These are phyloP conservation scores for Cricetomys ansorgei DNA, from an alignment of 2,113 vertebrate genomes.

Conservation along the genomic window DNA sequence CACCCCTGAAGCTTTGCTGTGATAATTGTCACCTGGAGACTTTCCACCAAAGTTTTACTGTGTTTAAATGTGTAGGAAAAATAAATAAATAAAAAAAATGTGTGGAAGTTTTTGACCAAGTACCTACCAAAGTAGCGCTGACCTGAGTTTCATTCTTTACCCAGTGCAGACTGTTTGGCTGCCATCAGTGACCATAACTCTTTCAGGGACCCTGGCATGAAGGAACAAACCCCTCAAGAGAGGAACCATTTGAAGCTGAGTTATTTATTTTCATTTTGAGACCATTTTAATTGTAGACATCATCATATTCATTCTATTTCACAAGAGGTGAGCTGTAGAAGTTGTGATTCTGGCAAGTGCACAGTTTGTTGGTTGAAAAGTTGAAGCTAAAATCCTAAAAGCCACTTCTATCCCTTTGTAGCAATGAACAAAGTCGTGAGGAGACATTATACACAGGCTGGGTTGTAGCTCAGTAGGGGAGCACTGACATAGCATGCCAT, in stretches of 20 bases:
- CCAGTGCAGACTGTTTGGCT: not conserved
- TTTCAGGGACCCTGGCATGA: not conserved
- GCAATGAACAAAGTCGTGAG: not conserved
- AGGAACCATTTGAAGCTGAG: not conserved
- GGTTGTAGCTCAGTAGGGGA: not conserved
- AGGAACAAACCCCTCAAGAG: not conserved
- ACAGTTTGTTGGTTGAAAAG: not conserved
- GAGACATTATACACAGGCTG: no score
- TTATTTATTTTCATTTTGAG: slow-evolving; percentile 21
- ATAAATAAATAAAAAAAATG: not conserved
- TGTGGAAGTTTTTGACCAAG: not conserved
- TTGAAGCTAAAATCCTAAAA: not conserved
- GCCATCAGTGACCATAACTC: rapidly evolving
- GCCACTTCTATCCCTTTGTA: not conserved
- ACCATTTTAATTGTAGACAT: not conserved
- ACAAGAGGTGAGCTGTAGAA: not conserved
- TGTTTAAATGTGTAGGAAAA: not conserved
- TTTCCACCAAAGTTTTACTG: not conserved
- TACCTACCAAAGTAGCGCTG: not conserved
- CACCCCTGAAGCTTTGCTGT: not conserved
- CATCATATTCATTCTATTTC: not conserved
- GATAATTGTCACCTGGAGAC: not conserved
- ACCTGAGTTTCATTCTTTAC: not conserved
- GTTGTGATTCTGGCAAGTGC: not conserved
- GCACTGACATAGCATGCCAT: not conserved